Evolutionary conservation across 2,113 vertebrate species (phyloP), one percentile per base, ranked within the genome.

Genomic region (Tor tambroides): DNA sequence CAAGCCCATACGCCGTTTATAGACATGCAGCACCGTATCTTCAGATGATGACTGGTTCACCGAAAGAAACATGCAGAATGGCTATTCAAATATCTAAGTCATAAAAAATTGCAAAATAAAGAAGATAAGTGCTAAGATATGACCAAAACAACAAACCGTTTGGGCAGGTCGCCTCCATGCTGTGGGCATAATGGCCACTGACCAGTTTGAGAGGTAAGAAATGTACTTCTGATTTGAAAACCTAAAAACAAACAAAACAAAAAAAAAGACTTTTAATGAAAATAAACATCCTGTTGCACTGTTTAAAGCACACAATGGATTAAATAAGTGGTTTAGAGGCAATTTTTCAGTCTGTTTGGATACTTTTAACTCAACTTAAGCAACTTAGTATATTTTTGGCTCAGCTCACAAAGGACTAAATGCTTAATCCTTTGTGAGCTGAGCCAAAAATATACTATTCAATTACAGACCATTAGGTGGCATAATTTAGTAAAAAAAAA

Each of bases 151-250:
- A 65, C 94, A 80, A 79, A 94, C 93, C 93, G 46, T 8, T 86
- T 28, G 95, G 94, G 85, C 94, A 95, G 2, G 86, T 89, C 0
- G 92, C 93, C 89, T 95, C 93, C 90, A 95, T 89, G 63, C 94
- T 95, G 85, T 93, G 94, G 12, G 94, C 92, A 75, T 92, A 93
- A 80, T 87, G 86, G 28, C 92, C 75, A 2, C 92, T 92, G 89
- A 95, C 94, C 86, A 94, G 76, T 91, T 92, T 93, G 61, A 94
- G 91, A 0, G 93, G 88, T 81, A 94, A 87, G 76, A 93, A 91
- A 14, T 94, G 93, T 5, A 76, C 80, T 8, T 90, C 86, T 67
- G 38, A 67, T 49, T 90, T 89, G 89, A 91, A 87, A n/a, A 92
- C 90, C 94, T 94, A 71, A 80, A 9, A 84, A 56, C 8, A 41